Evolutionary conservation across 1,140 invertebrate genomes (phyloP).

Genomic region (Ooceraea biroi): DNA sequence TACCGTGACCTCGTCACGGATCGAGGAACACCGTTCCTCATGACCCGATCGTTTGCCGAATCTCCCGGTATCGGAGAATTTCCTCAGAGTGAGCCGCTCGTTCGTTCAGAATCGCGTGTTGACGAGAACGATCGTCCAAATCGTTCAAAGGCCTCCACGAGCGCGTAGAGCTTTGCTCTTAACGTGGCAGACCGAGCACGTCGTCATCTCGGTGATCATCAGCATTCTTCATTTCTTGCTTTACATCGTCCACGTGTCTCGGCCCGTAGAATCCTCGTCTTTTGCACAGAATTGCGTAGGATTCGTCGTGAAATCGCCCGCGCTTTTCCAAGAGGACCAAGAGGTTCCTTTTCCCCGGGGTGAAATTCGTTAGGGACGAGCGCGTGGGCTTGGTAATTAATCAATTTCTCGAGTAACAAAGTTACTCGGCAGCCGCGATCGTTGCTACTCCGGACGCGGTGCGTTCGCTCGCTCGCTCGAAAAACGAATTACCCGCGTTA

Average conservation of each 20-base stretch:
- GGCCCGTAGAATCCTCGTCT: not conserved
- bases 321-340: too few species aligned
- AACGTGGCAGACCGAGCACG: too few species aligned
- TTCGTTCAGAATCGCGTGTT: too few species aligned
- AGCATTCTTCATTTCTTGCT: too few species aligned
- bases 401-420: constrained; percentile 35
- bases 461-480: not conserved
- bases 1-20: not conserved
- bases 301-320: too few species aligned
- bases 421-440: not conserved
- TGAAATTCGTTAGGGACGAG: constrained; percentile 8
- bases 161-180: too few species aligned
- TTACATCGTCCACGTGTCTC: too few species aligned
- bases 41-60: not conserved
- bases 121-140: too few species aligned
- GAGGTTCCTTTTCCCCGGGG: too few species aligned
- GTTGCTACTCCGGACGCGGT: not conserved
- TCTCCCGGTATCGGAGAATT: not conserved
- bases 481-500: constrained; percentile 43
- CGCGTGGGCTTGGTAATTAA: not conserved
- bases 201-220: too few species aligned
- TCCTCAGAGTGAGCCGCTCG: not conserved
- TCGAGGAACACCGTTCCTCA: not conserved
- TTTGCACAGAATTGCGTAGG: not conserved
- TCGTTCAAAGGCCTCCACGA: too few species aligned